Conservation (phyloP, 1,140 invertebrate species). For the Anoplolepis gracilipes region DNA sequence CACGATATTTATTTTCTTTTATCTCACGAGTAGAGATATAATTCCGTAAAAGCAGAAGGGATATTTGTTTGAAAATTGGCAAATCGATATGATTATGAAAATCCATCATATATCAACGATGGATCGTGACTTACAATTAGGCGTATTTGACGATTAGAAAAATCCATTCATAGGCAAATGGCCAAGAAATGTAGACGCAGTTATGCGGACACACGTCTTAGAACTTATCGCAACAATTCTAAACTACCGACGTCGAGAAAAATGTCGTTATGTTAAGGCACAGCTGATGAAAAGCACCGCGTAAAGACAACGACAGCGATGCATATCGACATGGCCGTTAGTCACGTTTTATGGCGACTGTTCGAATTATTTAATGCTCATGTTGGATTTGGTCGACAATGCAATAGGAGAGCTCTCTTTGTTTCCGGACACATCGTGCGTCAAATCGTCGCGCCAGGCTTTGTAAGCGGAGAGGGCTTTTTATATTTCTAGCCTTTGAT, state of each 20-base stretch:
- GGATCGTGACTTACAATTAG: constrained; percentile 77
- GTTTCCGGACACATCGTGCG: not conserved
- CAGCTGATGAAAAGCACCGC: constrained; percentile 56
- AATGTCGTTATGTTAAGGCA: constrained; percentile 38
- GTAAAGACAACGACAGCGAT: not conserved
- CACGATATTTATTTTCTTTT: not conserved
- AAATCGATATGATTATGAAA: not conserved
- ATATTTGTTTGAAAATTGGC: constrained; percentile 34
- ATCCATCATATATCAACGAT: constrained; percentile 9
- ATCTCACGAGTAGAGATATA: not conserved
- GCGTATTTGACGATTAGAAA: constrained; percentile 77
- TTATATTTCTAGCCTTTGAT: not conserved
- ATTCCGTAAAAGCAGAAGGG: not conserved
- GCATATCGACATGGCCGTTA: constrained; percentile 22
- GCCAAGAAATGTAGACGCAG: constrained; percentile 80
- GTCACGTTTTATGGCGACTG: constrained; percentile 6
- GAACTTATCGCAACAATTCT: constrained; percentile 73
- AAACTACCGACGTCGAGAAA: constrained; percentile 51
- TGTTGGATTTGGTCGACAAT: constrained; percentile 12
- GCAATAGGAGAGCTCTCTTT: not conserved
- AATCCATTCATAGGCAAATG: constrained; percentile 71
- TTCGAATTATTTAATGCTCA: constrained; percentile 48
- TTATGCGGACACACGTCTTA: constrained; percentile 65
- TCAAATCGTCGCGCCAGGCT: constrained; percentile 13
- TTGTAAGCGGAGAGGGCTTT: not conserved